Evolutionary conservation across 2,797 vertebrate species (phyloP).

Genomic region (Enteromius radiatus): DNA sequence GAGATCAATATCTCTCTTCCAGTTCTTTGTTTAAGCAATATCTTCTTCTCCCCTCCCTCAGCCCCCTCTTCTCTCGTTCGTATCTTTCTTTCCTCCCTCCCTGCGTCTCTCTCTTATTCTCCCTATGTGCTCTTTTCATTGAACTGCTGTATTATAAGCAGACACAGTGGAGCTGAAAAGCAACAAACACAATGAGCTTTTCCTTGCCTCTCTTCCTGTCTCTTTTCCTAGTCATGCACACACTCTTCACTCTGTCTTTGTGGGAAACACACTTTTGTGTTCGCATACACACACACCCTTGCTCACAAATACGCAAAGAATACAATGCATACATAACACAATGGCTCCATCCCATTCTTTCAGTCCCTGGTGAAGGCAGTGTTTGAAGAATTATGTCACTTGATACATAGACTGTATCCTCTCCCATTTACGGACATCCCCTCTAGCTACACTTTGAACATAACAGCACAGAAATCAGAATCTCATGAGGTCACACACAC

Average conservation of each 20-base stretch:
- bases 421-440: slow-evolving; percentile 61
- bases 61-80: slow-evolving; percentile 59
- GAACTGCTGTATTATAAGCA: slow-evolving; percentile 52
- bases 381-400: slow-evolving; percentile 76
- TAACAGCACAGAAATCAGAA: slow-evolving; percentile 56
- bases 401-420: slow-evolving; percentile 70
- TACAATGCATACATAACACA: slow-evolving; percentile 50
- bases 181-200: slow-evolving; percentile 58
- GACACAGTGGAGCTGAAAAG: slow-evolving; percentile 51
- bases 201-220: slow-evolving; percentile 34
- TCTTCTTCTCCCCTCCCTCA: slow-evolving; percentile 43
- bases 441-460: slow-evolving; percentile 69
- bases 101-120: slow-evolving; percentile 48
- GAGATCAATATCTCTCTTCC: slow-evolving; percentile 73
- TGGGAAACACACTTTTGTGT: slow-evolving; percentile 43
- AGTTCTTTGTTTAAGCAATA: slow-evolving; percentile 68
- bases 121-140: slow-evolving; percentile 63
- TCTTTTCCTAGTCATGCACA: slow-evolving; percentile 38
- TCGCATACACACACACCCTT: slow-evolving; percentile 48
- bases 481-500: slow-evolving; percentile 51
- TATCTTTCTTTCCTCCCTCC: slow-evolving; percentile 50
- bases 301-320: slow-evolving; percentile 53
- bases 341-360: slow-evolving; percentile 59
- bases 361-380: slow-evolving; percentile 71
- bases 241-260: slow-evolving; percentile 42